phyloP scores from a whole-genome alignment of 1,140 invertebrate species.

The Drosophila burlai region DNA sequence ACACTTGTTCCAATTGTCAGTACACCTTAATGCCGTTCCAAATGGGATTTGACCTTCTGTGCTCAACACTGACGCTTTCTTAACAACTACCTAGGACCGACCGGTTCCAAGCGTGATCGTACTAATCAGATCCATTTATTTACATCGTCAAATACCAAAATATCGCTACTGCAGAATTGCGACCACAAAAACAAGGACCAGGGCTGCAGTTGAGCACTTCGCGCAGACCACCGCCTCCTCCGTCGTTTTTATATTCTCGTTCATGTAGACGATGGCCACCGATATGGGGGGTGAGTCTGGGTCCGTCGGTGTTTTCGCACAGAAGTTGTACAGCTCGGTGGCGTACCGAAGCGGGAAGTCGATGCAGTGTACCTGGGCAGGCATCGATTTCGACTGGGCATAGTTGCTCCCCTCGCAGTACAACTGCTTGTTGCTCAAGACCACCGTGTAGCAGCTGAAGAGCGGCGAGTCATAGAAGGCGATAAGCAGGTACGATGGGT shows the following conservation, averaged over 20 bases:
- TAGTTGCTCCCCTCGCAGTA: conserved; percentile 61
- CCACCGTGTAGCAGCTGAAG: conserved; percentile 51
- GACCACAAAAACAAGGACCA: conserved; percentile 14
- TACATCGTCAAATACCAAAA: conserved; percentile 43
- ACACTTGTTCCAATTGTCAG: background rate
- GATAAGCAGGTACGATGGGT: conserved; percentile 44
- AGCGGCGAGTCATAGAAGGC: conserved; percentile 65
- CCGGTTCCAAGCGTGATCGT: background rate
- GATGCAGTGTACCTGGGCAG: conserved; percentile 44
- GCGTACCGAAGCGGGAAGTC: conserved; percentile 59
- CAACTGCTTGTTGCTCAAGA: conserved; percentile 38
- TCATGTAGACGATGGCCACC: conserved; percentile 40
- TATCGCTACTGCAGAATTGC: conserved; percentile 11
- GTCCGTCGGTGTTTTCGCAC: background rate
- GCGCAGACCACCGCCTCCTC: background rate
- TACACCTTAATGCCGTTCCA: background rate
- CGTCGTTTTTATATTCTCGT: conserved; percentile 12
- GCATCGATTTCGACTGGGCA: conserved; percentile 3
- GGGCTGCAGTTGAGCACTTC: background rate
- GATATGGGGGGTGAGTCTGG: conserved; percentile 7
- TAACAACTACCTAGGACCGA: background rate
- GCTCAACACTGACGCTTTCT: background rate
- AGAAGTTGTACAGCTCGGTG: conserved; percentile 42
- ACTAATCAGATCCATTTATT: conserved; percentile 36
- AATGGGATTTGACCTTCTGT: background rate